Conservation (phyloP, 2,888 invertebrate species). For the Patella depressa region DNA sequence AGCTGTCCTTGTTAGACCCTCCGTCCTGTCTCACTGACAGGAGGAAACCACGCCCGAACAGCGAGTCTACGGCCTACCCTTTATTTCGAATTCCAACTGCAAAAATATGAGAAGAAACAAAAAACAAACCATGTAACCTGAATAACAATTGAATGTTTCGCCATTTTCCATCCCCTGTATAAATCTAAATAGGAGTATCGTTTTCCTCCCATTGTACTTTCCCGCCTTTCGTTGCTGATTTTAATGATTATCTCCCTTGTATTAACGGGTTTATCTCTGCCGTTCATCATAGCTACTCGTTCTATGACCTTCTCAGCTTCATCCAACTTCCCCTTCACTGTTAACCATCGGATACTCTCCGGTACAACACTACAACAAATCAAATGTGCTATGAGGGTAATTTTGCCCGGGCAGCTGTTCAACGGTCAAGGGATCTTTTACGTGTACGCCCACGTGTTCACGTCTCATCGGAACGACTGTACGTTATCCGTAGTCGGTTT, state of each 20-base stretch:
- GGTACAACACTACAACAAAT: slow-evolving; percentile 40
- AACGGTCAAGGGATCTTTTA: neutral
- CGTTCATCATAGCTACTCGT: slow-evolving; percentile 44
- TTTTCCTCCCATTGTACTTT: slow-evolving; percentile 28
- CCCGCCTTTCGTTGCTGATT: slow-evolving; percentile 27
- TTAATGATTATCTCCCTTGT: slow-evolving; percentile 20
- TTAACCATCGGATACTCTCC: slow-evolving; percentile 54
- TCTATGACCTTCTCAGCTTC: slow-evolving; percentile 43
- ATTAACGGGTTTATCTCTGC: slow-evolving; percentile 36
- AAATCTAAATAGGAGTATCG: slow-evolving; percentile 49
- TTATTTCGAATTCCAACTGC: neutral
- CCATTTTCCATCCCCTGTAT: slow-evolving; percentile 37
- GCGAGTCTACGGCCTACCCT: no score
- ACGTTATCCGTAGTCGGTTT: no score
- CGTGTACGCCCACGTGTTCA: neutral
- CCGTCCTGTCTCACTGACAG: no score
- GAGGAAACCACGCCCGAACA: no score
- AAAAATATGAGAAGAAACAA: no score
- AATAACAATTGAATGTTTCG: slow-evolving; percentile 35
- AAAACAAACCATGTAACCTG: slow-evolving; percentile 36
- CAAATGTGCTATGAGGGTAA: neutral
- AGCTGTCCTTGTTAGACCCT: no score
- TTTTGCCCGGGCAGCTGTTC: no score
- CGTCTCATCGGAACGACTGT: neutral
- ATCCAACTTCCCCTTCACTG: slow-evolving; percentile 38